Evolutionary conservation across 2,797 vertebrate species (phyloP).

Genomic region (Enteromius thamalakanensis): DNA sequence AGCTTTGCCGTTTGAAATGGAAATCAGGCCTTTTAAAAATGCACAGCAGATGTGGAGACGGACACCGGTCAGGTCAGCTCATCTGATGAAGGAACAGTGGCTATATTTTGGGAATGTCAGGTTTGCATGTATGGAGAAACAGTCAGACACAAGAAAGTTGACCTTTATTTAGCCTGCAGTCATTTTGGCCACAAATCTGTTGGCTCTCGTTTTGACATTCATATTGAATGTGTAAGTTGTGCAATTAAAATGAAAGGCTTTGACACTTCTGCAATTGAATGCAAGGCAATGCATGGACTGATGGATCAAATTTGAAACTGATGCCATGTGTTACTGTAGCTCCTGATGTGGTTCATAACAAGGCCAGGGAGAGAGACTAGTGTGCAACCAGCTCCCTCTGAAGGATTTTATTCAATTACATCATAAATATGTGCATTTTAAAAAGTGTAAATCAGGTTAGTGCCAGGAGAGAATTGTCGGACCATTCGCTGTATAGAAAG

Average conservation of each 20-base stretch:
- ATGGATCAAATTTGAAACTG: constrained; percentile 21
- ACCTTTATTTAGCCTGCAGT: constrained; percentile 2
- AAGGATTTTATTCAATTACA: constrained; percentile 40
- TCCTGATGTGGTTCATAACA: constrained; percentile 8
- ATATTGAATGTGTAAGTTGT: constrained; percentile 11
- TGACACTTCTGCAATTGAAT: background rate
- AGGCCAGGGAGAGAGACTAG: background rate
- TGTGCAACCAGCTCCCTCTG: background rate
- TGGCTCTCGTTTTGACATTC: background rate
- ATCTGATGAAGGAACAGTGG: constrained; percentile 26
- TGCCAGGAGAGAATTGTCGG: constrained; percentile 23
- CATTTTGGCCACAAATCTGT: constrained; percentile 23
- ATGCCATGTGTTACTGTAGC: background rate
- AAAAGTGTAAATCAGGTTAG: constrained; percentile 36
- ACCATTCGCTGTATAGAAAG: constrained; percentile 13
- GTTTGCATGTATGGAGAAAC: background rate
- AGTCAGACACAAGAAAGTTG: background rate
- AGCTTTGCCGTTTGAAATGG: constrained; percentile 74
- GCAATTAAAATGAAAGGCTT: constrained; percentile 12
- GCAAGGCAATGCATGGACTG: constrained; percentile 14
- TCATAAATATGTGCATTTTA: constrained; percentile 47
- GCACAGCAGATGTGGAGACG: constrained; percentile 64
- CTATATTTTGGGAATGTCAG: constrained; percentile 34
- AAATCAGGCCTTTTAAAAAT: constrained; percentile 71
- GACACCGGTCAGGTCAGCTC: constrained; percentile 40